Base-by-base conservation (phyloP, 2,113 vertebrate genomes). In the Menidia beryllina region DNA sequence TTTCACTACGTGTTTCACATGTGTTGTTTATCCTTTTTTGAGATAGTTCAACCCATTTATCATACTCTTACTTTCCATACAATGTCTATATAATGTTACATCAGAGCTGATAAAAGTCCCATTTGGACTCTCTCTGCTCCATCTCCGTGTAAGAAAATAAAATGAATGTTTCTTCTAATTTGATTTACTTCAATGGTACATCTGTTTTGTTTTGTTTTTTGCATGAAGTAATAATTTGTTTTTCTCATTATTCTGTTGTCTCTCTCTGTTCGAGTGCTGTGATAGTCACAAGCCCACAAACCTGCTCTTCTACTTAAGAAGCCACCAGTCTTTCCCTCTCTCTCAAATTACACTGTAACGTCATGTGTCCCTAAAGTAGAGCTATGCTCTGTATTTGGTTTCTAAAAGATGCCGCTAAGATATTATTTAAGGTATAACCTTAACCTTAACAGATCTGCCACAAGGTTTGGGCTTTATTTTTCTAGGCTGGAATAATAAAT, bases 321-420 rank as follows among this genome's bases (percentile, higher is more conserved):
- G 47, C 72, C 36, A 30, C 51, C 4, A 11, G 15, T 57, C 71
- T 81, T 25, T 15, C 56, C 3, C 53, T 78, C 17, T 9, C 11
- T 79, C 58, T 77, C 47, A 60, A 25, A 49, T 61, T 38, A 20
- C 43, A 47, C 24, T 50, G 61, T 65, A 39, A 51, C 30, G 21
- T 15, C 43, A 51, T 61, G 20, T 65, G 78, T 49, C 60, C 55
- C 58, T 72, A 38, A 27, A 86, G 47, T 86, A 82, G 88, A 86
- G 77, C 72, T 69, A 0, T 10, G 12, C 17, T 34, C 14, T 6
- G 0, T 52, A 19, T 38, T 69, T 27, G 15, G 7, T n/a, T 63
- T 34, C 26, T 36, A 0, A 25, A 7, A 48, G 24, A 1, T 5
- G 14, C 15, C n/a, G 6, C 17, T 45, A 34, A 34, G 30, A 10